Percentiles rank a stretch among this genome's conserved stretches.
These are phyloP conservation scores for Rhamnusium bicolor DNA, from an alignment of 2,888 invertebrate genomes.

Conservation along the genomic window DNA sequence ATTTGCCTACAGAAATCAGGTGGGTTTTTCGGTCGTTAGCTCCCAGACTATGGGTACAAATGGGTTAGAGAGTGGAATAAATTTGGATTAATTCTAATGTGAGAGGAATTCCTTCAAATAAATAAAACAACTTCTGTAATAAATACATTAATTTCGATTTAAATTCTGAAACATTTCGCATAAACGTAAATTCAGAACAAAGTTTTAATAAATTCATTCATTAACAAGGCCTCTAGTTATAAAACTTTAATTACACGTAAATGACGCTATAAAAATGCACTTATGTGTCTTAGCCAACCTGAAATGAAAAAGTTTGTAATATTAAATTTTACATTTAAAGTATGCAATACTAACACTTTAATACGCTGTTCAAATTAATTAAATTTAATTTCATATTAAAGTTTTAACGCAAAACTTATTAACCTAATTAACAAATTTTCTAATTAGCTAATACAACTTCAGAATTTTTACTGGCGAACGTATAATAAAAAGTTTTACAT, in stretches of 20 bases:
- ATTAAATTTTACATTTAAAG: conserved; percentile 22
- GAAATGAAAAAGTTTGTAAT: conserved; percentile 31
- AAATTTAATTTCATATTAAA: conserved; percentile 23
- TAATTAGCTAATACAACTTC: conserved; percentile 1
- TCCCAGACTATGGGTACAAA: no score
- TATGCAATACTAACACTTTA: conserved; percentile 1
- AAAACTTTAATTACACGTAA: conserved; percentile 31
- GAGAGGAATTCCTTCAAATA: no score
- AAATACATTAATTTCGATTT: not conserved
- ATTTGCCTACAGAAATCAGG: no score
- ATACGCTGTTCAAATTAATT: conserved; percentile 19
- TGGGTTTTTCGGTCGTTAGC: no score
- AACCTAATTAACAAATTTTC: conserved; percentile 6
- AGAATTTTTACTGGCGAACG: not conserved
- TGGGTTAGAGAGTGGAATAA: no score
- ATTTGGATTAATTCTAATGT: no score
- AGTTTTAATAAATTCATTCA: conserved; percentile 22
- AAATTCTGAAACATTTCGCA: not conserved
- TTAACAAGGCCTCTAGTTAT: conserved; percentile 16
- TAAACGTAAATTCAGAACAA: conserved; percentile 9
- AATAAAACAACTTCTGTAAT: no score
- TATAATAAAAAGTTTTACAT: not conserved
- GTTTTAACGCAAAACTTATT: conserved; percentile 4
- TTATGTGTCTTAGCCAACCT: conserved; percentile 16
- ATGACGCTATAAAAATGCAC: conserved; percentile 34